Percentiles rank a stretch among this genome's conserved stretches.
These are phyloP conservation scores for Acomys russatus DNA, from an alignment of 2,797 vertebrate species.

Conservation along the genomic window DNA sequence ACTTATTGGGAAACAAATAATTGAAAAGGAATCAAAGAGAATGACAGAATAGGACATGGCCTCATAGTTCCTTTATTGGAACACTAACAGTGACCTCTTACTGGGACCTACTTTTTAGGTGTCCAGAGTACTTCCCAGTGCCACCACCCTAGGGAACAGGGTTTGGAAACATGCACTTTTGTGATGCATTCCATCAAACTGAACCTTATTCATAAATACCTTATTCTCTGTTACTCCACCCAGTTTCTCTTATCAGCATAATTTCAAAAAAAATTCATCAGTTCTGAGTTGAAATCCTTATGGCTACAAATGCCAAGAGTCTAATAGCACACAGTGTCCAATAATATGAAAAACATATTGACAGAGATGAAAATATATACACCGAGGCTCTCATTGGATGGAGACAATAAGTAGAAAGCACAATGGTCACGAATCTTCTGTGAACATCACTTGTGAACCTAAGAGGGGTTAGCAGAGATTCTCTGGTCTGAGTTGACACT, in stretches of 20 bases:
- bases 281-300: neutral
- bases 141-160: neutral
- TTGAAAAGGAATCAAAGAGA: neutral
- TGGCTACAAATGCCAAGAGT: neutral
- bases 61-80: too few relatives aligned
- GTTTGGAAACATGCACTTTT: neutral
- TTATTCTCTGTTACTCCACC: neutral
- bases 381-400: neutral
- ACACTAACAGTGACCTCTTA: neutral
- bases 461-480: neutral
- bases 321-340: neutral
- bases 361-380: neutral
- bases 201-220: neutral
- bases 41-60: neutral
- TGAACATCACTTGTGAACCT: neutral
- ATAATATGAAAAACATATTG: neutral
- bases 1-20: neutral
- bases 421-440: neutral
- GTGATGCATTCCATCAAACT: neutral
- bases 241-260: neutral
- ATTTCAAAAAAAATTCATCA: neutral
- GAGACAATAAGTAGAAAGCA: neutral
- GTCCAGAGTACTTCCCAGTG: neutral
- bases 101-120: neutral
- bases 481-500: neutral